Evolutionary conservation across 2,797 vertebrate species (phyloP), one percentile per base, ranked within the genome.

Genomic region (Carcharodon carcharias): DNA sequence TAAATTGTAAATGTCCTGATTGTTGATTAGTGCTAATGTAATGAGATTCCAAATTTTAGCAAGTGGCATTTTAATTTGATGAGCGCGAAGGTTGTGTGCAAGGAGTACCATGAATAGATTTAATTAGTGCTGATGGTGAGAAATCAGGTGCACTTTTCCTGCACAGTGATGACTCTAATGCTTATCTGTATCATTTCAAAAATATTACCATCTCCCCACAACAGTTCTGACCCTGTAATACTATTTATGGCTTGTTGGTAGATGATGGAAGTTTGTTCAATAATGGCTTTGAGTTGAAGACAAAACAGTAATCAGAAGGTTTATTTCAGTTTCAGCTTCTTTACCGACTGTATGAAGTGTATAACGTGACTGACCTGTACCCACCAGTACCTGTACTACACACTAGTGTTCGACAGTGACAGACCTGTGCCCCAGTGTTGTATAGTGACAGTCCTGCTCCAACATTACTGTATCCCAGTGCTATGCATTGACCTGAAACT

Each of bases 21-120:
- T 98, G 98, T 98, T 98, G 98, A 98, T 98, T 98, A 98, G 98
- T 98, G 97, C 98, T 98, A 98, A 98, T 98, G 98, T 98, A 98
- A 95, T 95, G 67, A 95, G 94, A 95, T 95, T 73, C 94, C 94
- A 95, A 95, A 71, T 95, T 50, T 73, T 95, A 71, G 94, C 69
- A 77, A 95, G 94, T 56, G 69, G 69, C 69, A 95, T 58, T 95
- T 93, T 56, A 77, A 95, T 95, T 31, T 95, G 50, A 95, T 95
- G 69, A 95, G 50, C 73, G 50, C 3, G 26, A 71, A 73, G 69
- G 94, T n/a, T 65, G 92, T 69, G 45, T 69, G 94, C 14, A 56
- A n/a, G 71, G 31, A 77, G 50, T 28, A n/a, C 94, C 69, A 77
- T 77, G 69, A 77, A 95, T 77, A 73, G 69, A 95, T 77, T 73